A percentile compares a stretch with the other conserved stretches of the same genome.
These are phyloP conservation scores for Chrysina gloriosa DNA, from an alignment of 2,888 invertebrate species.

Conservation along the genomic window DNA sequence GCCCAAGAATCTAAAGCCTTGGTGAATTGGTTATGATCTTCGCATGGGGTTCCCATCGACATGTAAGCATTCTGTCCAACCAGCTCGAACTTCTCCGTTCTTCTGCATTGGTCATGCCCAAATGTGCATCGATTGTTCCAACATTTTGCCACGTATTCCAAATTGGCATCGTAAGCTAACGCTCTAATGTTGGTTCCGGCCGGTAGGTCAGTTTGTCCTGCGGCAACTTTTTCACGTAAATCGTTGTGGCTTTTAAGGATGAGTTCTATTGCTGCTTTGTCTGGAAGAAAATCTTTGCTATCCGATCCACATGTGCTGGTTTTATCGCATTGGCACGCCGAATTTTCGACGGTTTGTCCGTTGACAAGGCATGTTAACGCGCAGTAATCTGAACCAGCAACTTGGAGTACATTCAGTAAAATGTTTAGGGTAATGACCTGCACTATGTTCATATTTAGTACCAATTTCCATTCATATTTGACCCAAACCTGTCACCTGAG, in stretches of 20 bases:
- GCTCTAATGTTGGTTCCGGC: constrained; percentile 30
- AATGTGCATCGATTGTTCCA: constrained; percentile 21
- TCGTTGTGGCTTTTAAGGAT: constrained; percentile 31
- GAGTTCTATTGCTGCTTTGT: not conserved
- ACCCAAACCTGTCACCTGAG: too few relatives aligned
- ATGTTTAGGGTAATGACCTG: too few relatives aligned
- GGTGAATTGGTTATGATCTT: not conserved
- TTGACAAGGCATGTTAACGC: not conserved
- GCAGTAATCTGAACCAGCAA: constrained; percentile 9
- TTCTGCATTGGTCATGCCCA: constrained; percentile 33
- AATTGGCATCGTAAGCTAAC: constrained; percentile 18
- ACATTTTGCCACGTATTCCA: constrained; percentile 28
- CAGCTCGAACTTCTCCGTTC: not conserved
- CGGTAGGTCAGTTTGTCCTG: constrained; percentile 7
- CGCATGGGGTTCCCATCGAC: not conserved
- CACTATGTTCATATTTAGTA: too few relatives aligned
- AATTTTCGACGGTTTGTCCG: not conserved
- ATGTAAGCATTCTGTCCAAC: constrained; percentile 32
- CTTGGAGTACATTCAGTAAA: not conserved
- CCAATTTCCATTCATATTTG: too few relatives aligned
- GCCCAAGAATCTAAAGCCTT: constrained; percentile 11
- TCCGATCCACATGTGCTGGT: not conserved
- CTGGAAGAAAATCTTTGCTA: not conserved
- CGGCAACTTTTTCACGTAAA: constrained; percentile 32
- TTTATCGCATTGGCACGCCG: constrained; percentile 10